Evolutionary conservation across 2,113 vertebrate species (phyloP).

Genomic region (Scatophagus argus): DNA sequence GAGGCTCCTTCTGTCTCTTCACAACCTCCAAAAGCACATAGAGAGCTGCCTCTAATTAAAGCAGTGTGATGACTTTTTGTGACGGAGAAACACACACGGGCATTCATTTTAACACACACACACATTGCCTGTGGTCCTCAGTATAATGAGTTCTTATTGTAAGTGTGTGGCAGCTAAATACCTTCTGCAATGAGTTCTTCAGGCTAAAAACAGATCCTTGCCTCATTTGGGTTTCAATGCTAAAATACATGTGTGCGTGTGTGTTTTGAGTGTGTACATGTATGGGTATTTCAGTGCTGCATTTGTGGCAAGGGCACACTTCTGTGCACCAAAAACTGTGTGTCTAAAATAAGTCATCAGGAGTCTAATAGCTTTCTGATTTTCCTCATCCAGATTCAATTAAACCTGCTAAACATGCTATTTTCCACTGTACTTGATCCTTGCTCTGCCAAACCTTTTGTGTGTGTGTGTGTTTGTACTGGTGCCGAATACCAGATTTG

Average conservation of each 20-base stretch:
- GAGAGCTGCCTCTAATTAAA: constrained; percentile 65
- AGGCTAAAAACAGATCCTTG: constrained; percentile 59
- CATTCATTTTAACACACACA: background rate
- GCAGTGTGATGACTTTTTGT: constrained; percentile 47
- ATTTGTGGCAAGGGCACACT: background rate
- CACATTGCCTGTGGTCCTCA: constrained; percentile 54
- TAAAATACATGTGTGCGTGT: constrained; percentile 18
- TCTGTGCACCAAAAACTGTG: background rate
- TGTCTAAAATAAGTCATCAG: constrained; percentile 34
- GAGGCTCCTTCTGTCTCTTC: background rate
- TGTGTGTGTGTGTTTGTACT: constrained; percentile 11
- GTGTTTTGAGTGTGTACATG: constrained; percentile 6
- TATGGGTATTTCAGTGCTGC: background rate
- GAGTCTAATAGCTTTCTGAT: constrained; percentile 41
- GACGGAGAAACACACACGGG: constrained; percentile 25
- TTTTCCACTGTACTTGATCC: constrained; percentile 32
- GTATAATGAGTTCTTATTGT: constrained; percentile 68
- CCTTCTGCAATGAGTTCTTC: constrained; percentile 46
- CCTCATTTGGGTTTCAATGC: constrained; percentile 48
- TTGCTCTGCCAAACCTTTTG: background rate
- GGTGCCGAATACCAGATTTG: constrained; percentile 36
- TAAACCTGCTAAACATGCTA: constrained; percentile 39
- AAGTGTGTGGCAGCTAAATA: constrained; percentile 49
- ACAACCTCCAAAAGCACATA: constrained; percentile 32
- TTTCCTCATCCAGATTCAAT: constrained; percentile 33